Base-by-base conservation (phyloP, 2,113 vertebrate species). In the Raphicerus campestris region DNA sequence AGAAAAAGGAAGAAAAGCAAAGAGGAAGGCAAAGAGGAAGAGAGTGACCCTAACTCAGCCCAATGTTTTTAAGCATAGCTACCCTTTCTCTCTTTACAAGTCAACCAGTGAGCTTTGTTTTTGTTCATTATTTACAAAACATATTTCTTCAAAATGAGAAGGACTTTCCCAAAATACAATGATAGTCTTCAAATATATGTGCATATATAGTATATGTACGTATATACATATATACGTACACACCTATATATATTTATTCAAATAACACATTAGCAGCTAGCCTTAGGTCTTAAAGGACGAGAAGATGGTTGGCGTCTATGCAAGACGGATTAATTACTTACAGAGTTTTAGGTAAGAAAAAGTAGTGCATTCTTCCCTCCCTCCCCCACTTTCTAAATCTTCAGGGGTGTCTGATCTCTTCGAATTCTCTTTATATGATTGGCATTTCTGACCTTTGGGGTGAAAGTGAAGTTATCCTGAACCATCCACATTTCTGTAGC, bases 251-350 rank as follows among this genome's bases (percentile, higher is more conserved):
- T 55, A 55, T n/a, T 88, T 70, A 81, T 32, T 93, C 75, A 85
- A 42, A 89, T 45, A 88, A 19, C n/a, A 95, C 53, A 42, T 53
- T 93, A 92, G 56, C 92, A 53, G 60, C 51, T 56, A 91, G 56
- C 47, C 35, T 94, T 78, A 35, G 45, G 22, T 93, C 86, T 96
- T 89, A 88, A 80, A 87, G 58, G 60, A 82, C 19, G 3, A 45
- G 8, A 86, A 15, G 61, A 53, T 11, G 47, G 88, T 56, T 94
- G 61, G 75, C 89, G 89, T 86, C 89, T 94, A 5, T 60, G 88
- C 63, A 85, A 96, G 82, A 81, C 84, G 96, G 96, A 96, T 98
- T 95, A 97, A 75, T 97, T 93, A 93, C 94, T 93, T 85, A 93
- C 0, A 93, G 88, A 97, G 86, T 96, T 97, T 96, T 58, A 60